Evolutionary conservation across 2,797 vertebrate genomes (phyloP).

Genomic region (Menidia menidia): DNA sequence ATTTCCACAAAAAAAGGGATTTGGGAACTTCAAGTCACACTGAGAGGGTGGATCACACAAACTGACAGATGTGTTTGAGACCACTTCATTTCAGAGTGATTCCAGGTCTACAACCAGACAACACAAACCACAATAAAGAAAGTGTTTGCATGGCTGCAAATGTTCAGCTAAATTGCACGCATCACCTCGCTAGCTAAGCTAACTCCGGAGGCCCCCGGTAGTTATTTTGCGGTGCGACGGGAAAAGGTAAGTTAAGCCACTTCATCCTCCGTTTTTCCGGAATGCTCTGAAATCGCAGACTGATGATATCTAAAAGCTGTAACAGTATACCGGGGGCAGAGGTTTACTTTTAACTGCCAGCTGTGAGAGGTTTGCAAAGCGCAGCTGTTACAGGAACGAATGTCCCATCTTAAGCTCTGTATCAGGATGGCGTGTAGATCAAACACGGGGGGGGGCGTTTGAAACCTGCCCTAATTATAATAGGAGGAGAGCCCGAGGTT

Average conservation of each 20-base stretch:
- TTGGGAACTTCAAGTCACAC: background rate
- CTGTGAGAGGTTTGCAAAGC: constrained; percentile 68
- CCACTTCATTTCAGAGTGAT: background rate
- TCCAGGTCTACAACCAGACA: background rate
- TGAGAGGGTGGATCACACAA: background rate
- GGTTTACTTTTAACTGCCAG: constrained; percentile 72
- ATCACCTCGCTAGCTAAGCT: background rate
- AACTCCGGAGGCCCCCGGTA: constrained; percentile 10
- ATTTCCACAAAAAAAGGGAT: background rate
- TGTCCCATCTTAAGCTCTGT: constrained; percentile 62
- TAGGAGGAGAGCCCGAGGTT: constrained; percentile 61
- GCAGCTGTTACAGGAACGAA: constrained; percentile 79
- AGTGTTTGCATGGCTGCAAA: constrained; percentile 1
- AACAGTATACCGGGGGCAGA: constrained; percentile 61
- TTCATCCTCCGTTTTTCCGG: constrained; percentile 54
- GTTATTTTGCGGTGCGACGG: constrained; percentile 33
- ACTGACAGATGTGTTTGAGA: background rate
- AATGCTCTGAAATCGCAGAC: constrained; percentile 64
- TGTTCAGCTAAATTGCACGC: background rate
- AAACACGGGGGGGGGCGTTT: constrained; percentile 53
- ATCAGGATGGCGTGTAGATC: constrained; percentile 62
- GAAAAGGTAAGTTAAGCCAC: constrained; percentile 28
- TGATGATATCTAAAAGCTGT: constrained; percentile 62
- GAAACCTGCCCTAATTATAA: constrained; percentile 76
- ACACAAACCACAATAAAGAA: constrained; percentile 45